Base-by-base conservation (phyloP, 2,888 invertebrate genomes). In the Apodemia duryi region DNA sequence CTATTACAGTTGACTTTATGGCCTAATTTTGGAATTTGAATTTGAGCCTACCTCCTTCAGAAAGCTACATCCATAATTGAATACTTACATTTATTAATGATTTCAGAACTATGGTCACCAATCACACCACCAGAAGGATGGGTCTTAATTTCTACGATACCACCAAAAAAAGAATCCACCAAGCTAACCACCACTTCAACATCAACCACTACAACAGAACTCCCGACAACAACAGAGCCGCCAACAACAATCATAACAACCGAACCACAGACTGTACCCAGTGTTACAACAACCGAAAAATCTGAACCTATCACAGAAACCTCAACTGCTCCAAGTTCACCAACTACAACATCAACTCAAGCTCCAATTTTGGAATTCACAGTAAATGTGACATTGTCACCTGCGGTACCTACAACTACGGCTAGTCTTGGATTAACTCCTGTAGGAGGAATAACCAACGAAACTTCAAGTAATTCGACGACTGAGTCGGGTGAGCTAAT, bases 101-200 rank as follows among this genome's bases (percentile, higher is more conserved):
- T 88, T 86, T 13, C 86, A 92, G 93, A 92, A 81, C 91, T 91
- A 66, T 94, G 94, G 94, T 91, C 93, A 21, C 94, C 95, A 6
- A 92, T 94, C 62, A 94, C 94, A 2, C 93, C 94, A 6, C 94
- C 94, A 9, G 94, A 94, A 72, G 94, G 94, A 10, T 95, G 95
- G 95, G 92, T 95, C 10, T 82, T 95, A 63, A 80, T 92, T 69
- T 86, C 87, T 68, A 84, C 86, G 9, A 78, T 86, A 43, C 79
- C 84, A 68, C 85, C 85, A 63, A 88, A 82, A 76, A 80, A 81
- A 63, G 89, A 86, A 78, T 73, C 80, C 0, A 70, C 46, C 46
- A 46, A 46, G 5, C 46, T 46, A 46, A 46, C 46, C 3, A 38
- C 81, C 2, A 71, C 78, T 13, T 70, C 76, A 62, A 71, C 77